phyloP scores from a whole-genome alignment of 1,140 invertebrate genomes.

The Drosophila orosa region DNA sequence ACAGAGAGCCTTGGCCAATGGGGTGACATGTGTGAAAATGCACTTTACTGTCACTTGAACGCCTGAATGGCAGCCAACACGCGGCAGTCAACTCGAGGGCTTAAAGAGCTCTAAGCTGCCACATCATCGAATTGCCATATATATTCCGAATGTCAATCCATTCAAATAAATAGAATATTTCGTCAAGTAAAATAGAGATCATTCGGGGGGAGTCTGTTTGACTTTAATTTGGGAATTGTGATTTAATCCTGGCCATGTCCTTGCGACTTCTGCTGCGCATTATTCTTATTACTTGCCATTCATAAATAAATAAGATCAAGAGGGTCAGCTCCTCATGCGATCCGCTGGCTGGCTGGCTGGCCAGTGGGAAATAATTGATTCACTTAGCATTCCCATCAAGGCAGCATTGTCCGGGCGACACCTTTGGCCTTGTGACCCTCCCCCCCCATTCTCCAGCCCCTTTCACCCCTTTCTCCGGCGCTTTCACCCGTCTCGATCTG shows the following conservation, averaged over 20 bases:
- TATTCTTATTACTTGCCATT: slow-evolving; percentile 2
- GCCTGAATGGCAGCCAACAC: slow-evolving; percentile 40
- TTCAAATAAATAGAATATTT: background rate
- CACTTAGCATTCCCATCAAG: slow-evolving; percentile 39
- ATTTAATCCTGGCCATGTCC: background rate
- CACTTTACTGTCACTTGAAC: slow-evolving; percentile 72
- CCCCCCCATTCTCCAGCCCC: background rate
- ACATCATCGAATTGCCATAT: slow-evolving; percentile 32
- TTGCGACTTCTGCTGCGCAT: background rate
- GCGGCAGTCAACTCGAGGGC: slow-evolving; percentile 22
- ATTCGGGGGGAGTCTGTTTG: background rate
- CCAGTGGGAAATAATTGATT: slow-evolving; percentile 32
- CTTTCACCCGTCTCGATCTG: slow-evolving; percentile 29
- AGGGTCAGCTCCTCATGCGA: background rate
- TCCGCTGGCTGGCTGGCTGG: background rate
- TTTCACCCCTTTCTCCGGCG: background rate
- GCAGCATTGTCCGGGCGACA: slow-evolving; percentile 37
- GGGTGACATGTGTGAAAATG: slow-evolving; percentile 74
- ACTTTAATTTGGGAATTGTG: background rate
- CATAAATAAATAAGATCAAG: slow-evolving; percentile 12
- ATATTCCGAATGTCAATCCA: background rate
- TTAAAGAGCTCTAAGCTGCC: slow-evolving; percentile 22
- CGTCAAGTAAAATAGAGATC: background rate
- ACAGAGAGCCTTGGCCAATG: background rate
- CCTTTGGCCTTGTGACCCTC: slow-evolving; percentile 12